Conservation (phyloP, 2,797 vertebrate species). For the Crenuchus spilurus region DNA sequence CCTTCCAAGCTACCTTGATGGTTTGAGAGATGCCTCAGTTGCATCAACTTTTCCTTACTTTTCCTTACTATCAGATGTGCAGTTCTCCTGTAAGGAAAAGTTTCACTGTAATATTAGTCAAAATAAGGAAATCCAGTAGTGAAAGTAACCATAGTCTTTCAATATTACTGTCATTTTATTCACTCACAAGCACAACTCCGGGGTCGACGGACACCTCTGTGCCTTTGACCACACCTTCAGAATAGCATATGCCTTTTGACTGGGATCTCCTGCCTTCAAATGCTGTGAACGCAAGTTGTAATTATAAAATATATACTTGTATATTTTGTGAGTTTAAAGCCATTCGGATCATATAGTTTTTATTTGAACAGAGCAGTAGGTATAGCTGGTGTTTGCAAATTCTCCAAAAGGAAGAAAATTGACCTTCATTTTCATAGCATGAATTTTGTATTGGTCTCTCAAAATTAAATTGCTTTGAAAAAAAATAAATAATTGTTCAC, state of each 20-base stretch:
- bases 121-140: neutral
- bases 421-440: slow-evolving; percentile 52
- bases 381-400: slow-evolving; percentile 45
- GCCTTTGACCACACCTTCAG: neutral
- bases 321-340: slow-evolving; percentile 64
- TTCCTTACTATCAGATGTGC: neutral
- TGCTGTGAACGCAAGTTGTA: slow-evolving; percentile 57
- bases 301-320: slow-evolving; percentile 60
- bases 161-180: neutral
- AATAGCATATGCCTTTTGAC: neutral
- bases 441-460: slow-evolving; percentile 28
- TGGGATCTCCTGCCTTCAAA: slow-evolving; percentile 3
- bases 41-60: too few species aligned
- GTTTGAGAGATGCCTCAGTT: neutral
- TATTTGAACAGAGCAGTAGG: slow-evolving; percentile 14
- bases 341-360: slow-evolving; percentile 65
- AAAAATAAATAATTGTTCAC: neutral
- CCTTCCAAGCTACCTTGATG: neutral
- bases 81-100: neutral
- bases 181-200: slow-evolving; percentile 11
- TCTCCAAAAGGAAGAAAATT: slow-evolving; percentile 54
- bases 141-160: neutral
- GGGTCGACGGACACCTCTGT: neutral
- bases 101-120: neutral
- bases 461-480: slow-evolving; percentile 21